phyloP scores from a whole-genome alignment of 2,797 vertebrate genomes.

The Onychomys arenicola region DNA sequence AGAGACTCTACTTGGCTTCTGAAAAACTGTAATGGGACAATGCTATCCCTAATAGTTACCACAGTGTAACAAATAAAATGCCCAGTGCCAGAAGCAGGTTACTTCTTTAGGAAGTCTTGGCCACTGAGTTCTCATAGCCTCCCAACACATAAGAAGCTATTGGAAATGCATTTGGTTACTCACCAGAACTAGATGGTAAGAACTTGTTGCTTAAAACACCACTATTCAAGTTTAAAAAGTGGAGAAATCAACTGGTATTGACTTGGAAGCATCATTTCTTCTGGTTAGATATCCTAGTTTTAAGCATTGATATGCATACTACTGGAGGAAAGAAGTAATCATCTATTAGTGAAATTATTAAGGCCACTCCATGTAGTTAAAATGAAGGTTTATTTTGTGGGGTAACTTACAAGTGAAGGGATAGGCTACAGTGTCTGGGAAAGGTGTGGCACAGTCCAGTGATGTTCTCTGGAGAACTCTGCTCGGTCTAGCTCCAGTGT shows the following conservation, averaged over 20 bases:
- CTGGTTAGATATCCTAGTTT: not conserved
- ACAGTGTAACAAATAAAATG: not conserved
- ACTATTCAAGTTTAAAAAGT: not conserved
- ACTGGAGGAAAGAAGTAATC: not conserved
- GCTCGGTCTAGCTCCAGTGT: too few relatives aligned
- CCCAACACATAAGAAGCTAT: not conserved
- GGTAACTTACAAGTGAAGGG: too few relatives aligned
- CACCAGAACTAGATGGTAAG: not conserved
- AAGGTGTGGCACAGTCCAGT: too few relatives aligned
- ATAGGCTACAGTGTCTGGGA: too few relatives aligned
- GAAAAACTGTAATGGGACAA: not conserved
- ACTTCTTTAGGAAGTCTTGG: not conserved
- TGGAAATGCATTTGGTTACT: not conserved
- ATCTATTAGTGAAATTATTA: too few relatives aligned
- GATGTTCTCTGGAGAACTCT: too few relatives aligned
- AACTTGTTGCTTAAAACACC: not conserved
- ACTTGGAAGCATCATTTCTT: not conserved
- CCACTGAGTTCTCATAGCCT: not conserved
- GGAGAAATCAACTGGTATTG: not conserved
- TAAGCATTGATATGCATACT: not conserved
- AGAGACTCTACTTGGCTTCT: not conserved
- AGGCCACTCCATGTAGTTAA: too few relatives aligned
- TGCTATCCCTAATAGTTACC: not conserved
- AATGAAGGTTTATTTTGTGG: too few relatives aligned
- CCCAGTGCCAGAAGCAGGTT: not conserved